These are phyloP conservation scores for Phylloscopus trochilus DNA, from an alignment of 2,113 vertebrate species.

Conservation along the genomic window DNA sequence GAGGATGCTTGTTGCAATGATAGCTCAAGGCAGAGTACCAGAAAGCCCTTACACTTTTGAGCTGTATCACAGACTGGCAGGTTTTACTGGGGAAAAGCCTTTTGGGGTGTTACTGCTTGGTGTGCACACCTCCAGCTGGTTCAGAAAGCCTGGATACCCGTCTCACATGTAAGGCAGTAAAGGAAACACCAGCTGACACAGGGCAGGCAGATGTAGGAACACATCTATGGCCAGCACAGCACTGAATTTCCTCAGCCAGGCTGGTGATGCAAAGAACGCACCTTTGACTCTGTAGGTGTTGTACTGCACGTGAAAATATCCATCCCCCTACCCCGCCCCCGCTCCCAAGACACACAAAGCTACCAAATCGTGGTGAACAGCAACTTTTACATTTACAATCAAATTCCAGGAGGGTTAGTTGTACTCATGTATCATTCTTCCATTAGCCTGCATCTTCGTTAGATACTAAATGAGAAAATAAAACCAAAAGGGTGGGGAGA, in stretches of 20 bases:
- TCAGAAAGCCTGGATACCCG: conserved; percentile 23
- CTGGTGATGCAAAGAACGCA: neutral
- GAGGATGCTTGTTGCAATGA: conserved; percentile 18
- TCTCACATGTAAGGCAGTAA: neutral
- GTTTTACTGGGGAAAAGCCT: neutral
- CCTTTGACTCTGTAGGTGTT: accelerated
- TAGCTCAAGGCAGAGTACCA: conserved; percentile 53
- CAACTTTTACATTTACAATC: conserved; percentile 39
- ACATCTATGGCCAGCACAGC: neutral
- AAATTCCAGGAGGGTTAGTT: conserved; percentile 15
- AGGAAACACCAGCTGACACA: neutral
- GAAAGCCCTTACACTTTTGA: conserved; percentile 43
- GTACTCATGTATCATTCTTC: conserved; percentile 40
- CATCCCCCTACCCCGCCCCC: too few relatives aligned
- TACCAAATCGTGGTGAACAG: neutral
- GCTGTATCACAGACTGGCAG: conserved; percentile 9
- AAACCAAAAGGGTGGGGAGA: conserved; percentile 16
- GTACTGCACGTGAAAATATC: neutral
- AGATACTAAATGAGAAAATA: conserved; percentile 69
- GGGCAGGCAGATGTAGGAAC: neutral
- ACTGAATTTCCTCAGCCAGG: neutral
- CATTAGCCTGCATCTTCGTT: conserved; percentile 62
- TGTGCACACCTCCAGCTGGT: neutral
- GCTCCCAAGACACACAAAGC: neutral
- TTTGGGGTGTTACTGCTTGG: neutral